These are phyloP conservation scores for Epinephelus cyanopodus DNA, from an alignment of 2,113 vertebrate genomes.

Conservation along the genomic window DNA sequence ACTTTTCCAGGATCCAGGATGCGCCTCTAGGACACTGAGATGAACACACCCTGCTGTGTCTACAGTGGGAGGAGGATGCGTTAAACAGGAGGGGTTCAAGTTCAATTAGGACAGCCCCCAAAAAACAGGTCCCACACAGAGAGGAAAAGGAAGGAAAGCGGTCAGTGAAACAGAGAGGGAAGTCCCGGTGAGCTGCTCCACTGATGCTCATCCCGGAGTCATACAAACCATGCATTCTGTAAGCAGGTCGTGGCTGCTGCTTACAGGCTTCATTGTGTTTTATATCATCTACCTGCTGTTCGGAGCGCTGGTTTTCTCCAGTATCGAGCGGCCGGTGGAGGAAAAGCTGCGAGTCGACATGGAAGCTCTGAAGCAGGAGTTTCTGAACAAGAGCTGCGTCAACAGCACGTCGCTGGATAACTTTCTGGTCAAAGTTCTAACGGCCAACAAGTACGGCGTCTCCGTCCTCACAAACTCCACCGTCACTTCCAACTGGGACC, in stretches of 20 bases:
- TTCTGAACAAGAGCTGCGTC: conserved; percentile 88
- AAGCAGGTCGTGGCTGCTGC: conserved; percentile 77
- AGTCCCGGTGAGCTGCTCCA: neutral
- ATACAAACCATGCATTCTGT: conserved; percentile 67
- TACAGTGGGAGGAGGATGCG: conserved; percentile 63
- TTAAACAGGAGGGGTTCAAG: conserved; percentile 51
- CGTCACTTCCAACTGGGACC: conserved; percentile 84
- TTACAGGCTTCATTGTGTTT: conserved; percentile 74
- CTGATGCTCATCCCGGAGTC: neutral
- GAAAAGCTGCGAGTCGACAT: conserved; percentile 84
- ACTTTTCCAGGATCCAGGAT: conserved; percentile 37
- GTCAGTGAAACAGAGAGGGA: neutral
- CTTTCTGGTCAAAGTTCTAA: conserved; percentile 85
- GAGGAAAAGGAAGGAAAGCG: neutral
- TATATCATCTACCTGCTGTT: conserved; percentile 88
- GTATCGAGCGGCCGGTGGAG: conserved; percentile 90
- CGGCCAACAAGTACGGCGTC: conserved; percentile 88
- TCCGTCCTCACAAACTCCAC: conserved; percentile 83
- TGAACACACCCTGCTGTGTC: conserved; percentile 50
- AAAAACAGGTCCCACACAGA: conserved; percentile 33
- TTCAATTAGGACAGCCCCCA: conserved; percentile 54
- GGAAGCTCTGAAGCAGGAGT: conserved; percentile 80
- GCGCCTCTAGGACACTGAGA: neutral
- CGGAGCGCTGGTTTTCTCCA: conserved; percentile 89
- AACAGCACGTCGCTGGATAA: conserved; percentile 82